A percentile compares a stretch with the other conserved stretches of the same genome.
These are phyloP conservation scores for Chroicocephalus ridibundus DNA, from an alignment of 2,113 vertebrate species.

Conservation along the genomic window DNA sequence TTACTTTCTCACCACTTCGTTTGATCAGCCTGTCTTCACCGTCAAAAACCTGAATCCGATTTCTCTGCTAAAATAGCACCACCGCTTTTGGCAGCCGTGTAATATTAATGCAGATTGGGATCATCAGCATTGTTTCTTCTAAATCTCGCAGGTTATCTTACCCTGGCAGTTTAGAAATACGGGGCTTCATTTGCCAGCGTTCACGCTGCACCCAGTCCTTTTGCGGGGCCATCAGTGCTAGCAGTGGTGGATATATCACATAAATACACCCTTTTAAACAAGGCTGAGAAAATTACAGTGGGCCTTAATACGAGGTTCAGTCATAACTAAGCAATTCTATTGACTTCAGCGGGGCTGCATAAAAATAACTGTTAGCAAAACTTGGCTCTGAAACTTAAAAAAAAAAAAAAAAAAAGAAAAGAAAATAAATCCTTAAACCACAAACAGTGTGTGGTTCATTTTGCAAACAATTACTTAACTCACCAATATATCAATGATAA, in stretches of 20 bases:
- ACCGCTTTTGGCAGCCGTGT: background rate
- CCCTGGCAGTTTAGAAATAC: background rate
- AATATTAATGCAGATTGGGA: background rate
- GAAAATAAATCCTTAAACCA: background rate
- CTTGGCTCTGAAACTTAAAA: background rate
- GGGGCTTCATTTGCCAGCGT: background rate
- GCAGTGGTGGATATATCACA: background rate
- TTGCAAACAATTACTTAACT: conserved; percentile 25
- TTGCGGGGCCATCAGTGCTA: background rate
- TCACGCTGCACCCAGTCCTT: background rate
- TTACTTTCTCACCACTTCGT: background rate
- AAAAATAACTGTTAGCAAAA: conserved; percentile 13
- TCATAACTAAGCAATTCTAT: background rate
- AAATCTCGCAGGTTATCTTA: background rate
- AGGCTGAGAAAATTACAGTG: background rate
- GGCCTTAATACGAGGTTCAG: background rate
- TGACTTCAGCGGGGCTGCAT: background rate
- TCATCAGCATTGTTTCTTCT: background rate
- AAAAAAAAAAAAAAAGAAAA: background rate
- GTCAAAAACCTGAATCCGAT: background rate
- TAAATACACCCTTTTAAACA: background rate
- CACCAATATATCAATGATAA: background rate
- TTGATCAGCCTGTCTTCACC: background rate
- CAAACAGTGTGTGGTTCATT: background rate
- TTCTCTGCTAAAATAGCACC: background rate